phyloP scores from a whole-genome alignment of 1,140 invertebrate species.

The Drosophila sechellia region DNA sequence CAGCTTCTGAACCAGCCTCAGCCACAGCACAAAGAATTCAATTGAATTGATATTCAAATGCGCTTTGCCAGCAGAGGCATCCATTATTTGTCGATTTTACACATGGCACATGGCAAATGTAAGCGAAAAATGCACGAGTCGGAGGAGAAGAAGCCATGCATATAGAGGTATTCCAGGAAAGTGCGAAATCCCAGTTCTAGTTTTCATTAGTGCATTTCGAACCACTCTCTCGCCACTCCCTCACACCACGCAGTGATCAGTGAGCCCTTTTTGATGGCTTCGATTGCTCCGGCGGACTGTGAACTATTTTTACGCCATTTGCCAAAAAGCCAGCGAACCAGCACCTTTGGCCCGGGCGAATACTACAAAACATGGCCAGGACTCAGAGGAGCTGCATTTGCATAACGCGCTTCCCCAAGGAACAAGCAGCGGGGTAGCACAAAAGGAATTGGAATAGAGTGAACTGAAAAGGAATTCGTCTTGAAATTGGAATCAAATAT shows the following conservation, averaged over 20 bases:
- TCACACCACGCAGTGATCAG: slow-evolving; percentile 60
- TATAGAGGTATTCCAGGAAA: slow-evolving; percentile 22
- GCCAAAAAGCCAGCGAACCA: slow-evolving; percentile 51
- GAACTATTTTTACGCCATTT: slow-evolving; percentile 73
- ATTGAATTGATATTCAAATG: slow-evolving; percentile 84
- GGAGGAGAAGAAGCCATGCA: slow-evolving; percentile 12
- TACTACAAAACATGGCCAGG: slow-evolving; percentile 57
- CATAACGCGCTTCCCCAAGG: slow-evolving; percentile 52
- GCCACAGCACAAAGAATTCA: slow-evolving; percentile 76
- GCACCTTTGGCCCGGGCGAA: slow-evolving; percentile 56
- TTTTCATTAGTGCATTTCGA: slow-evolving; percentile 57
- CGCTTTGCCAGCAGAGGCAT: slow-evolving; percentile 66
- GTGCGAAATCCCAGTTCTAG: slow-evolving; percentile 48
- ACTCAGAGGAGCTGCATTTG: slow-evolving; percentile 61
- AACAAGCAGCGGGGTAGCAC: slow-evolving; percentile 39
- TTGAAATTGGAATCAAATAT: no score
- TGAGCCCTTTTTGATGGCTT: slow-evolving; percentile 50
- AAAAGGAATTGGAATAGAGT: slow-evolving; percentile 7
- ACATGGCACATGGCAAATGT: slow-evolving; percentile 51
- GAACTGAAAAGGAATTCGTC: slow-evolving; percentile 4
- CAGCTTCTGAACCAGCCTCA: slow-evolving; percentile 40
- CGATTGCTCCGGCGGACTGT: slow-evolving; percentile 45
- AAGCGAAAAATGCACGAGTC: slow-evolving; percentile 23
- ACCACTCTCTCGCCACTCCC: background rate
- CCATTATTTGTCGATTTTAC: slow-evolving; percentile 77